Percentiles rank a stretch among this genome's conserved stretches.
Conservation (phyloP, 2,888 invertebrate genomes). For the Apantesis nais region DNA sequence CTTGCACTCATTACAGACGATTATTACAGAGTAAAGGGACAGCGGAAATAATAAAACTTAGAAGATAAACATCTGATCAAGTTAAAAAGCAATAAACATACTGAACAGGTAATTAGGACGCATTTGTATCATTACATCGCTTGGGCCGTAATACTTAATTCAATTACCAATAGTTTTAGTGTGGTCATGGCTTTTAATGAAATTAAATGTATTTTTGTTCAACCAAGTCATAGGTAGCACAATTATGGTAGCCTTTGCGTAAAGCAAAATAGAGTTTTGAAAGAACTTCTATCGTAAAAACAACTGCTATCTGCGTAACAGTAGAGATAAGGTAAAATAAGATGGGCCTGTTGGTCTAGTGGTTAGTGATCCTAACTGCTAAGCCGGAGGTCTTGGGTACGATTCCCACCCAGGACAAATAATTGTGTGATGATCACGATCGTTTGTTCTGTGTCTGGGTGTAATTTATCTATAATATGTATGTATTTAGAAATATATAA, state of each 20-base stretch:
- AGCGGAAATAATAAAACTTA: constrained; percentile 59
- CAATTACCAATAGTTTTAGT: constrained; percentile 12
- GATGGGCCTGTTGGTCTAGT: too few relatives aligned
- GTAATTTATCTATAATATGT: too few relatives aligned
- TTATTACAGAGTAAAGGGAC: constrained; percentile 40
- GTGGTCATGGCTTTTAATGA: constrained; percentile 1
- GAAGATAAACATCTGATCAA: constrained; percentile 54
- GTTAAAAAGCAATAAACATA: constrained; percentile 46
- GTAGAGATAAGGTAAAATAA: neutral
- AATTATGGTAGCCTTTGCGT: neutral
- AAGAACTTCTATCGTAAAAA: neutral
- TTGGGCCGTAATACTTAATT: constrained; percentile 11
- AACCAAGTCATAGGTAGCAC: neutral
- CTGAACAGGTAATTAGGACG: constrained; percentile 53
- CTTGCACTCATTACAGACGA: constrained; percentile 30
- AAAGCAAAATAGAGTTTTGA: neutral
- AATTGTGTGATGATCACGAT: too few relatives aligned
- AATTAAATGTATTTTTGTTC: neutral
- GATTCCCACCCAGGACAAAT: too few relatives aligned
- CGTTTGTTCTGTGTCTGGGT: too few relatives aligned
- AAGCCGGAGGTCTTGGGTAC: too few relatives aligned
- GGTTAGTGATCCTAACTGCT: too few relatives aligned
- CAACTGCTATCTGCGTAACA: neutral
- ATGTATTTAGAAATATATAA: too few relatives aligned
- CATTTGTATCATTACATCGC: constrained; percentile 40